A percentile compares a stretch with the other conserved stretches of the same genome.
These are phyloP conservation scores for Dipus sagitta DNA, from an alignment of 2,797 vertebrate genomes.

Conservation along the genomic window DNA sequence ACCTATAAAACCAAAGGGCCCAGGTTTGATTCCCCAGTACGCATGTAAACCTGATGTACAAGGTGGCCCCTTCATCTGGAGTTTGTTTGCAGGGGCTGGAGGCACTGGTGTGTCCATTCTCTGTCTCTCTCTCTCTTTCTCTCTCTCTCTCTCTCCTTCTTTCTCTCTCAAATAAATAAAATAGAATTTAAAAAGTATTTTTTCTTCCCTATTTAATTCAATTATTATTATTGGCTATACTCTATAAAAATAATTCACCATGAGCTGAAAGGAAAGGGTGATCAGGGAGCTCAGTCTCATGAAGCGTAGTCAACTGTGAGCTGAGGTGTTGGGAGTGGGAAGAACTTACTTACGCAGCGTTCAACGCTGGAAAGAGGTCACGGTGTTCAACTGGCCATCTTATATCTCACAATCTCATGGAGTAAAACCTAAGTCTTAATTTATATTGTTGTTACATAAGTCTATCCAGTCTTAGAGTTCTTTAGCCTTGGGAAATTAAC, in stretches of 20 bases:
- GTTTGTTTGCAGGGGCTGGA: no score
- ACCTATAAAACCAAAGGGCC: no score
- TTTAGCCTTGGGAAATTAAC: slow-evolving; percentile 1
- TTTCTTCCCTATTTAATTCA: background rate
- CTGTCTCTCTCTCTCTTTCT: no score
- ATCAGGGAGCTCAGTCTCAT: background rate
- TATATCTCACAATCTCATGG: background rate
- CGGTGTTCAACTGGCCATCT: background rate
- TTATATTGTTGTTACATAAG: slow-evolving; percentile 1
- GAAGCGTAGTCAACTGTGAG: background rate
- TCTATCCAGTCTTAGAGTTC: background rate
- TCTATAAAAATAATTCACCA: slow-evolving; percentile 13
- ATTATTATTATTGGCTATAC: slow-evolving; percentile 1
- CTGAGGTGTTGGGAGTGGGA: background rate
- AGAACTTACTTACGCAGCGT: background rate
- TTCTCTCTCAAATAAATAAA: no score
- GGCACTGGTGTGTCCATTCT: no score
- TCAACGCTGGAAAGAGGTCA: background rate
- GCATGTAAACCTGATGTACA: no score
- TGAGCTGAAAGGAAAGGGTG: background rate
- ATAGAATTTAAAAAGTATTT: no score
- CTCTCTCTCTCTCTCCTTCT: no score
- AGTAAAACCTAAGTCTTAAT: background rate
- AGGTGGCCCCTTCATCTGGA: no score
- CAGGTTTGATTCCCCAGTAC: no score